Evolutionary conservation across 37 sponge, comb jelly and placozoan species (phyloP), one percentile per base, ranked within the genome.

Genomic region (Hormiphora californensis): DNA sequence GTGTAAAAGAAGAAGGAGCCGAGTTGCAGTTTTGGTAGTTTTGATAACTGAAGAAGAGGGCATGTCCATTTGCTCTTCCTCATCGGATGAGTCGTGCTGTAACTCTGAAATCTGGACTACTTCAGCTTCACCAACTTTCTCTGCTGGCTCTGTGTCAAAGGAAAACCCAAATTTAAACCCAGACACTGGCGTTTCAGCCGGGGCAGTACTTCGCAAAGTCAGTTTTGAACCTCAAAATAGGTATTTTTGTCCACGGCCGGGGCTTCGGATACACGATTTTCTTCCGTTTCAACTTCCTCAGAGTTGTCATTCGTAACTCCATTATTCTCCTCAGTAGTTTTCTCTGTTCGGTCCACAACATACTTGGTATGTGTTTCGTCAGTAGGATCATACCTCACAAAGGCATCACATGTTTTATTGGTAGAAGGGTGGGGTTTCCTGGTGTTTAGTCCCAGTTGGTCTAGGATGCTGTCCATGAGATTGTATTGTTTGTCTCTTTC

Each of bases 81-180:
- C 81, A 73, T 73, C 81, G 25, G 81, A 73, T 23, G 81, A 73
- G 43, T 73, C 81, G 2, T 22, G 46, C 25, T 73, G 81, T 27
- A 73, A 46, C 25, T 73, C 44, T 73, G 40, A 43, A 7, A 73
- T n/a, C n/a, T n/a, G n/a, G n/a, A n/a, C n/a, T n/a, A n/a, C n/a
- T n/a, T n/a, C n/a, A n/a, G n/a, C n/a, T n/a, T n/a, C 38, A 57
- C 19, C 21, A 12, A 4, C 7, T 4, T 57, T 57, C 25, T 57
- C 59, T n/a, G 59, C 3, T 23, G 22, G 5, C 15, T 49, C 12
- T 49, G 53, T 17, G 12, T 49, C 53, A 49, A 49, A 15, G 53
- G 53, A 15, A 57, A 57, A 57, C n/a, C 27, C 61, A 57, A 57
- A 57, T 15, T 57, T 57, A 12, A 57, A 57, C n/a, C 61, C 27